phyloP scores from a whole-genome alignment of 2,113 vertebrate species.

The Eidolon helvum region DNA sequence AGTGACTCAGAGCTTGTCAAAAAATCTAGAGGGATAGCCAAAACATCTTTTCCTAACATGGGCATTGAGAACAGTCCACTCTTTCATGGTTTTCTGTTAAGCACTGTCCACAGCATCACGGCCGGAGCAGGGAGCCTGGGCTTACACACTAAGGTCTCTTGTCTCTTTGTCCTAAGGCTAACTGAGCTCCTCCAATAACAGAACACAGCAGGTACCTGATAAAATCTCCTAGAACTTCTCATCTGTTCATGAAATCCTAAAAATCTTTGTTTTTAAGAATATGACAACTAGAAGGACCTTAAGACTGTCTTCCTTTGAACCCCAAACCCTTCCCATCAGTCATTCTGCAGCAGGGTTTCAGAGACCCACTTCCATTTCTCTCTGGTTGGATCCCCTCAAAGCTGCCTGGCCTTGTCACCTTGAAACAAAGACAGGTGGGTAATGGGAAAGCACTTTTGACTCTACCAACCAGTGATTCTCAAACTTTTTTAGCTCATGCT shows the following conservation, averaged over 20 bases:
- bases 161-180: neutral
- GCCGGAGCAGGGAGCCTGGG: neutral
- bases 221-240: neutral
- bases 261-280: neutral
- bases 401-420: neutral
- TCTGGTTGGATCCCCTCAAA: neutral
- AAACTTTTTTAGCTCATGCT: neutral
- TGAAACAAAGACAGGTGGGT: neutral
- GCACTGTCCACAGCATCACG: neutral
- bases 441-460: neutral
- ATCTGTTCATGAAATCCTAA: neutral
- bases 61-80: neutral
- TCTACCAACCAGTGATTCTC: neutral
- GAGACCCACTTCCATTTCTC: neutral
- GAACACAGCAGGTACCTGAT: neutral
- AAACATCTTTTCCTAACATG: neutral
- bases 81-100: neutral
- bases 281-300: neutral
- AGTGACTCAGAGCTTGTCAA: neutral
- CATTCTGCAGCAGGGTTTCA: neutral
- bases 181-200: neutral
- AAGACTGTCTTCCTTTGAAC: neutral
- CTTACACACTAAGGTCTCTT: neutral
- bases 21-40: neutral
- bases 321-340: neutral